Conservation (phyloP, 2,797 vertebrate genomes). For the Pseudopleuronectes americanus region DNA sequence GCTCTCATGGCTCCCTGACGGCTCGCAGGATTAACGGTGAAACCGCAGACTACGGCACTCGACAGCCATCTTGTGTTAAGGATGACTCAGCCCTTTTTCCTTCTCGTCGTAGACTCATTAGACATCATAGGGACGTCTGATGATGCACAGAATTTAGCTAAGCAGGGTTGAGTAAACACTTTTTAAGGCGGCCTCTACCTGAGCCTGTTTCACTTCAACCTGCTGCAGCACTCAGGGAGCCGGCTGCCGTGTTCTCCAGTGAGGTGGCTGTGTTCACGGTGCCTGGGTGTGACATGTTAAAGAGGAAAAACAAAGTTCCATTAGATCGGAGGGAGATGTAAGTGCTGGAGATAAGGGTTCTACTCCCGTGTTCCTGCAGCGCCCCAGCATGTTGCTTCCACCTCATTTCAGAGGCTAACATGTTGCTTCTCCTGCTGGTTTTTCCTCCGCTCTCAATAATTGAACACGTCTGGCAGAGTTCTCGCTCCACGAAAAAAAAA, state of each 20-base stretch:
- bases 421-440: constrained; percentile 38
- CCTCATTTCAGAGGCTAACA: constrained; percentile 64
- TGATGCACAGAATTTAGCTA: constrained; percentile 45
- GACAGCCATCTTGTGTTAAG: constrained; percentile 55
- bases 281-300: constrained; percentile 41
- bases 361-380: constrained; percentile 29
- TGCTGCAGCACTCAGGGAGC: constrained; percentile 5
- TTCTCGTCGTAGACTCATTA: constrained; percentile 55
- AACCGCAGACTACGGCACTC: constrained; percentile 24
- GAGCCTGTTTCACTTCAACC: constrained; percentile 16
- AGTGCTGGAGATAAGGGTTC: constrained; percentile 26
- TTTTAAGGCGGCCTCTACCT: constrained; percentile 18
- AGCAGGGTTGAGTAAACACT: constrained; percentile 37
- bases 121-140: constrained; percentile 47
- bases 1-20: constrained; percentile 53
- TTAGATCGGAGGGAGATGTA: constrained; percentile 44
- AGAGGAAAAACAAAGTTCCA: constrained; percentile 32
- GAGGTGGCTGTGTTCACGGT: constrained; percentile 28
- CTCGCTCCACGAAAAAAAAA: constrained; percentile 50
- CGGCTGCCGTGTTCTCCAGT: constrained; percentile 1
- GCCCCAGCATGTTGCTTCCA: constrained; percentile 45
- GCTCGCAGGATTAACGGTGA: constrained; percentile 55
- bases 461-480: constrained; percentile 58
- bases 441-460: constrained; percentile 69
- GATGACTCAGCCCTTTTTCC: constrained; percentile 63